Evolutionary conservation across 2,113 vertebrate species (phyloP).

Genomic region (Pampusana beccarii): DNA sequence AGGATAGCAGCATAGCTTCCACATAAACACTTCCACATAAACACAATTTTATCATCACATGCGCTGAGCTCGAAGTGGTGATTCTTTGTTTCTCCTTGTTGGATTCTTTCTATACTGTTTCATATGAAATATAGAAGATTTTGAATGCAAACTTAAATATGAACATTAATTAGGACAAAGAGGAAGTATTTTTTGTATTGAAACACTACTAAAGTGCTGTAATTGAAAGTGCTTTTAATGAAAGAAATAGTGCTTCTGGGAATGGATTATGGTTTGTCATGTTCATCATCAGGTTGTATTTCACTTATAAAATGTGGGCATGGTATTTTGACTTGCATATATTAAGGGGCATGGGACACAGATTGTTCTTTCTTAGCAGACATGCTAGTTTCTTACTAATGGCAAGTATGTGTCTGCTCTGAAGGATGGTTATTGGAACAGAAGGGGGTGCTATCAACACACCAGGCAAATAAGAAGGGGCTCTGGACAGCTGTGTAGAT

Average conservation of each 20-base stretch:
- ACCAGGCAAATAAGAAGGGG: background rate
- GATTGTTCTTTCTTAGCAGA: background rate
- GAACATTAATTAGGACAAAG: background rate
- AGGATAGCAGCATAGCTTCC: background rate
- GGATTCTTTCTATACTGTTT: background rate
- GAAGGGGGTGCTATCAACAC: background rate
- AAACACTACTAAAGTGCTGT: background rate
- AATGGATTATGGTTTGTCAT: background rate
- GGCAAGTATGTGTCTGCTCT: background rate
- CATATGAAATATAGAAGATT: background rate
- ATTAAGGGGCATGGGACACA: background rate
- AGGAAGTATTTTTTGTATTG: background rate
- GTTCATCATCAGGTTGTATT: background rate
- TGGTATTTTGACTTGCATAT: background rate
- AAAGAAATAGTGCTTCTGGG: background rate
- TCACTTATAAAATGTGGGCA: background rate
- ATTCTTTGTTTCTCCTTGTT: background rate
- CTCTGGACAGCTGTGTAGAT: rapidly evolving
- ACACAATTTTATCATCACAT: background rate
- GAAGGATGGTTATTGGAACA: background rate
- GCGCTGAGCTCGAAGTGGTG: background rate
- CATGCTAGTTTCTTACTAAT: background rate
- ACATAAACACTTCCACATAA: background rate
- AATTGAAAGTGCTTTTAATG: background rate
- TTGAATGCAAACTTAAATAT: background rate